Evolutionary conservation across 1,140 invertebrate species (phyloP), one percentile per base, ranked within the genome.

Genomic region (Drosophila busckii): DNA sequence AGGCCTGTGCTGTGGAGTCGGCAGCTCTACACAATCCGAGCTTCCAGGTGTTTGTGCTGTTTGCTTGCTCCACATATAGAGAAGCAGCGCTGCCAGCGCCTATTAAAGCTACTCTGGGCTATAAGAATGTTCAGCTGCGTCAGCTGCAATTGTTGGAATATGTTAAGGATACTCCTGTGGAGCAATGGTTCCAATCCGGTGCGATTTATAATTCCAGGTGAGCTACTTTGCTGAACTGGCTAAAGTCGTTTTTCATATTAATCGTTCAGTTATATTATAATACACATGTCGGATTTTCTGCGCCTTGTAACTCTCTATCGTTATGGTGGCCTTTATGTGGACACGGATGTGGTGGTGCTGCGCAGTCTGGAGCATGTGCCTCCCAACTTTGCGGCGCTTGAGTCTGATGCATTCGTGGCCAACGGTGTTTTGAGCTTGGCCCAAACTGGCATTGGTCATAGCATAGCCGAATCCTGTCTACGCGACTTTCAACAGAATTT

Each of bases 311-410:
- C 92, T 0, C 84, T 95, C 0, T 94, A 92, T 89, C 94, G 93
- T 76, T 94, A 90, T 49, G 93, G 93, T 16, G 94, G 94, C 1
- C 92, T 93, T 31, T 95, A 94, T 80, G 71, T 95, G 22, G 94
- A 96, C 63, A 80, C 94, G 32, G 94, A 95, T 67, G 90, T 94
- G 1, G 90, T 95, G 5, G 89, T 94, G 1, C 89, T 90, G 2
- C 92, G 90, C 50, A 89, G 88, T 6, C 76, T 94, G 22, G 89
- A 91, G 22, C 67, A 89, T 4, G 68, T 93, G 9, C 87, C 83
- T 0, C 75, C 73, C 1, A 92, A 94, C 85, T 94, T 90, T 85
- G 90, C 90, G 1, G 90, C 90, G 3, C 22, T 37, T 6, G 92
- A 93, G 80, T 90, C 89, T 4, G 87, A 87, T 26, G 78, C 86